Conservation (phyloP, 2,113 vertebrate species). For the Hypanus sabinus region DNA sequence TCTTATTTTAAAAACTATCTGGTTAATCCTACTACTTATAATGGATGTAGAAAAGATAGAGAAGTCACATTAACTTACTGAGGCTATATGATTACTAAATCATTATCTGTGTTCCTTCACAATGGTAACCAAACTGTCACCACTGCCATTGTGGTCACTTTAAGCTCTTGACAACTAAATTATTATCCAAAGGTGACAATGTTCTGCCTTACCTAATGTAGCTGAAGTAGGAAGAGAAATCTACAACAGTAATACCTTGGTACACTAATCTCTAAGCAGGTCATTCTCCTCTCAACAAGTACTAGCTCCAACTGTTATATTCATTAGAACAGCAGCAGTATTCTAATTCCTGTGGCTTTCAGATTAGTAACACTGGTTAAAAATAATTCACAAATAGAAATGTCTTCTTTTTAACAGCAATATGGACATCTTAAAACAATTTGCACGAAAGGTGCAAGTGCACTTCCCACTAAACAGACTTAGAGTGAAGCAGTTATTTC, state of each 20-base stretch:
- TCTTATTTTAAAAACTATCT: neutral
- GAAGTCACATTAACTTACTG: neutral
- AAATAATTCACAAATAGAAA: neutral
- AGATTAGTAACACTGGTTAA: neutral
- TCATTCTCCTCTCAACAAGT: neutral
- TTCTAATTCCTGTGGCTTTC: constrained; percentile 6
- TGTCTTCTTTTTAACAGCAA: neutral
- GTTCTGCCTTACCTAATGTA: neutral
- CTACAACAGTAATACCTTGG: neutral
- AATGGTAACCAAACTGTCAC: neutral
- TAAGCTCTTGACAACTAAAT: constrained; percentile 17
- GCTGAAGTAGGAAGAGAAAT: neutral
- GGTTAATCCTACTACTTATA: neutral
- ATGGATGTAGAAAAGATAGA: no score
- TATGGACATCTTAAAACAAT: neutral
- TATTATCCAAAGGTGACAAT: neutral
- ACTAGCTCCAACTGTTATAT: constrained; percentile 27
- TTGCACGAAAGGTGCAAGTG: neutral
- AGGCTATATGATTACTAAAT: neutral
- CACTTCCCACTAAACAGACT: neutral
- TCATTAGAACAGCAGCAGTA: constrained; percentile 9
- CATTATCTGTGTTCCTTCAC: neutral
- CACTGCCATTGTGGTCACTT: neutral
- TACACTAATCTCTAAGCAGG: neutral
- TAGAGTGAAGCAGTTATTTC: neutral